phyloP scores from a whole-genome alignment of 2,888 invertebrate species.

The Agonopterix arenella region DNA sequence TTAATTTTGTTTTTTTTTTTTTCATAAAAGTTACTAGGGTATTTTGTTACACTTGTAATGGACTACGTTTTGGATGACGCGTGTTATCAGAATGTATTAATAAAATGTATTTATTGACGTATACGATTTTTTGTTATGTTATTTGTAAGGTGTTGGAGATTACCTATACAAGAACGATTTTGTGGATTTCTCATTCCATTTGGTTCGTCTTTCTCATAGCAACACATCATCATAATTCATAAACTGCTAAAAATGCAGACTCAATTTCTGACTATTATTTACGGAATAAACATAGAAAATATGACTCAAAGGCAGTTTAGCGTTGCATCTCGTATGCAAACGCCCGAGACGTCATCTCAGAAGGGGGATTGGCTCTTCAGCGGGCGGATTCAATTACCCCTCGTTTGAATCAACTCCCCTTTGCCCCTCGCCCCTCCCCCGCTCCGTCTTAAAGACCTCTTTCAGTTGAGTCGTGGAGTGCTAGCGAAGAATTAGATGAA shows the following conservation, averaged over 20 bases:
- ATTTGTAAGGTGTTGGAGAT: too few relatives aligned
- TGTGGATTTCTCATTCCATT: too few relatives aligned
- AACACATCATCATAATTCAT: background rate
- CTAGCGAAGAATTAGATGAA: too few relatives aligned
- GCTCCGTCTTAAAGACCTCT: conserved; percentile 4
- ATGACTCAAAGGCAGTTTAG: conserved; percentile 5
- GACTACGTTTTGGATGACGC: too few relatives aligned
- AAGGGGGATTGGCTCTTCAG: conserved; percentile 23
- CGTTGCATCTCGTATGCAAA: conserved; percentile 36
- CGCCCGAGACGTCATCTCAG: conserved; percentile 19
- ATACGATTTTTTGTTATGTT: too few relatives aligned
- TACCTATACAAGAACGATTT: too few relatives aligned
- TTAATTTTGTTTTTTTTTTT: too few relatives aligned
- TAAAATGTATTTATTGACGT: too few relatives aligned
- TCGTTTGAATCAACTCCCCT: conserved; percentile 18
- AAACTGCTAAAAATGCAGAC: background rate
- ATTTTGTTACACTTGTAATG: too few relatives aligned
- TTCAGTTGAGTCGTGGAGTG: background rate
- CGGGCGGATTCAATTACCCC: conserved; percentile 38
- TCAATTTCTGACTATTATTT: background rate
- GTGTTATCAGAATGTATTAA: too few relatives aligned
- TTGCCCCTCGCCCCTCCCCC: conserved; percentile 10
- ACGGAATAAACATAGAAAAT: background rate
- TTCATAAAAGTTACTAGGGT: too few relatives aligned
- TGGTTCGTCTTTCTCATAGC: too few relatives aligned